Base-by-base conservation (phyloP, 2,113 vertebrate genomes). In the Cervus canadensis region DNA sequence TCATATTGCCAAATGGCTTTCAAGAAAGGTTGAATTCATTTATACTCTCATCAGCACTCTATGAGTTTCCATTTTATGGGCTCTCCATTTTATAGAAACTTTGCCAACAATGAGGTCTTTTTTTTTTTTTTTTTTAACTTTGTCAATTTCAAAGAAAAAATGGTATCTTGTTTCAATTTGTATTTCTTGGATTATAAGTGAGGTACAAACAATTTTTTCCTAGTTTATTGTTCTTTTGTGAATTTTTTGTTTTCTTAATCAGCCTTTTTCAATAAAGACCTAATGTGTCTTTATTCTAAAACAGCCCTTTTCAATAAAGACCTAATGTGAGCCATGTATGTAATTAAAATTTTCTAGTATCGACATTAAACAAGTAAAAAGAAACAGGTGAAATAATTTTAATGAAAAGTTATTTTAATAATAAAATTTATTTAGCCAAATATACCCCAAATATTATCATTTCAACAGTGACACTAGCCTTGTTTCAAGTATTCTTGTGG, bases 1-100 rank as follows among this genome's bases (percentile, higher is more conserved):
- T 97, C 57, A 36, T 50, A 89, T 84, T 87, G 67, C 74, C 94
- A 87, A 91, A 54, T 33, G 12, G 30, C 54, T 96, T 95, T 97
- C 88, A 86, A 91, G 62, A 96, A 97, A 95, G 74, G 4, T 36
- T 91, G n/a, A 83, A 83, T 95, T 90, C 85, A 33, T 91, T 91
- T 89, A 17, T 71, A 36, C 19, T 89, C 74, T 54, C 87, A 93
- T 40, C 50, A 86, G 28, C 15, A 62, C 8, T 52, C 21, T 45
- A 33, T 67, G 67, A 86, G 28, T 76, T 30, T 43, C 43, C 33
- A 78, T 86, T 64, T 43, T 54, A 82, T 85, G 26, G 79, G n/a
- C 64, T 17, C 26, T 50, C n/a, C 36, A 71, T 86, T 64, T 43
- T 48, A 76, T 82, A 21, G 79, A 85, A 57, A 1, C 1, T 43